These are phyloP conservation scores for Limnephilus rhombicus DNA, from an alignment of 2,888 invertebrate species.

Conservation along the genomic window DNA sequence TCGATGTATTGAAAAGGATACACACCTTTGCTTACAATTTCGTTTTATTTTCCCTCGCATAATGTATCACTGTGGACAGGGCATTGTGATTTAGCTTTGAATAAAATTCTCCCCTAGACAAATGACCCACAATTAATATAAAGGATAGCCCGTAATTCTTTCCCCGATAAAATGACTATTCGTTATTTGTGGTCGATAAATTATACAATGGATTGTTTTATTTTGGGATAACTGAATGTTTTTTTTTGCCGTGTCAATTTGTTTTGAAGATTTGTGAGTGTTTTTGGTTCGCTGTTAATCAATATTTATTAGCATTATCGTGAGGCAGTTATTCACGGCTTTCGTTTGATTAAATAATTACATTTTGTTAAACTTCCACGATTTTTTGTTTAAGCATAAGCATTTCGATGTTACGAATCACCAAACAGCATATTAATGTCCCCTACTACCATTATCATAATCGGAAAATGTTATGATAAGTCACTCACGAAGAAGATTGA, in stretches of 20 bases:
- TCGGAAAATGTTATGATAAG: too few species aligned
- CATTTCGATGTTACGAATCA: too few species aligned
- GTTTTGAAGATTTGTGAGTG: slow-evolving; percentile 39
- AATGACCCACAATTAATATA: slow-evolving; percentile 48
- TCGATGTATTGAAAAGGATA: not conserved
- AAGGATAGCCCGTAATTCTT: slow-evolving; percentile 48
- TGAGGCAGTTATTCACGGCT: not conserved
- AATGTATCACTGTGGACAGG: slow-evolving; percentile 37
- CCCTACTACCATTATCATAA: too few species aligned
- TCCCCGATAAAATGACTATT: slow-evolving; percentile 49
- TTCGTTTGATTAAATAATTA: not conserved
- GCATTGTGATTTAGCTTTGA: slow-evolving; percentile 37
- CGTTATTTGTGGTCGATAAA: slow-evolving; percentile 51
- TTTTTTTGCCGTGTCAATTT: slow-evolving; percentile 45
- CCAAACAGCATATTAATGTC: too few species aligned
- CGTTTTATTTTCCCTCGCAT: slow-evolving; percentile 41
- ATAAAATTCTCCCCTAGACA: slow-evolving; percentile 53
- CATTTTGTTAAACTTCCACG: too few species aligned
- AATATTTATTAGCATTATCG: not conserved
- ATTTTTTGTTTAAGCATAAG: too few species aligned
- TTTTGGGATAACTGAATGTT: slow-evolving; percentile 21
- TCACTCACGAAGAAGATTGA: too few species aligned
- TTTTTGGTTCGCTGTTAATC: not conserved
- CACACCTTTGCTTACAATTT: not conserved
- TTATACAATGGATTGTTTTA: slow-evolving; percentile 48